phyloP scores from a whole-genome alignment of 2,797 vertebrate genomes.

The Gymnocypris eckloni region DNA sequence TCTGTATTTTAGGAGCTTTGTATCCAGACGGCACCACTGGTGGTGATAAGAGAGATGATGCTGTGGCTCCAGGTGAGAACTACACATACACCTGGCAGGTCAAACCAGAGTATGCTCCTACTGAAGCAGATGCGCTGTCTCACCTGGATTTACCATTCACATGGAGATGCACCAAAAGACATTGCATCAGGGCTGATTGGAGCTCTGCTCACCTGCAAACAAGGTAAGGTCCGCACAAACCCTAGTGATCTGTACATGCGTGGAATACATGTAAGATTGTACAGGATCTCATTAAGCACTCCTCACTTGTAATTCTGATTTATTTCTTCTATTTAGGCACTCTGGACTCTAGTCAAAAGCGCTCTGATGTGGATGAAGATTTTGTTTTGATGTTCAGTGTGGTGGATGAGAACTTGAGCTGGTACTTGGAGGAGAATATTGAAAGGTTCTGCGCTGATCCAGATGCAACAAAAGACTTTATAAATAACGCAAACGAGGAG shows the following conservation, averaged over 20 bases:
- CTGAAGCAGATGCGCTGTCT: slow-evolving; percentile 70
- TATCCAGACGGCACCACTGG: slow-evolving; percentile 82
- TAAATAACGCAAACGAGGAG: fast-evolving
- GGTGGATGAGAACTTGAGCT: slow-evolving; percentile 83
- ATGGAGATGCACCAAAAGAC: slow-evolving; percentile 81
- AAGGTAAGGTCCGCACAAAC: slow-evolving; percentile 65
- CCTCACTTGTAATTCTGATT: neutral
- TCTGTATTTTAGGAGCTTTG: slow-evolving; percentile 46
- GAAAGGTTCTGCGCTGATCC: neutral
- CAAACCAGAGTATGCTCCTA: slow-evolving; percentile 77
- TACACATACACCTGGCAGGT: slow-evolving; percentile 82
- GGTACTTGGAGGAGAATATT: slow-evolving; percentile 80
- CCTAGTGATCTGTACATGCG: neutral
- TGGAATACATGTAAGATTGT: neutral
- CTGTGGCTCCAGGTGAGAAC: slow-evolving; percentile 73
- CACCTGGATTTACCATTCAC: slow-evolving; percentile 86
- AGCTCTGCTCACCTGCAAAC: slow-evolving; percentile 80
- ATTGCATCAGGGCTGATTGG: slow-evolving; percentile 83
- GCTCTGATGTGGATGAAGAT: slow-evolving; percentile 69
- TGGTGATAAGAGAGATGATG: slow-evolving; percentile 77
- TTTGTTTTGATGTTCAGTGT: slow-evolving; percentile 83
- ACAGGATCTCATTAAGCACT: neutral
- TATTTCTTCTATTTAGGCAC: slow-evolving; percentile 18
- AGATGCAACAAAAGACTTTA: fast-evolving
- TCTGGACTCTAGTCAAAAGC: neutral